Evolutionary conservation across 2,888 invertebrate species (phyloP), one percentile per base, ranked within the genome.

Genomic region (Lasioglossum malachurum): DNA sequence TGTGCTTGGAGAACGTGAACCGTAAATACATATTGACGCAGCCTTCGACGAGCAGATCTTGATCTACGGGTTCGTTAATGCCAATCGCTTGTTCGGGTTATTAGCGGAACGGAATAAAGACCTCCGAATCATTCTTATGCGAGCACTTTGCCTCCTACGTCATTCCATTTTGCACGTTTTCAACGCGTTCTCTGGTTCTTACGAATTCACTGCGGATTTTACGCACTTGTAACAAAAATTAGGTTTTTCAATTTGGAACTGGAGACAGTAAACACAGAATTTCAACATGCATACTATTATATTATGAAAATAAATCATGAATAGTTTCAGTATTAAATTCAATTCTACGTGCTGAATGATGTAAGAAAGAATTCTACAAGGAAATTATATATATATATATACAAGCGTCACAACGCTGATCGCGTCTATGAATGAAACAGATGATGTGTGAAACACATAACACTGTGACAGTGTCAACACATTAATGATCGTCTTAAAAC

Each of bases 61-160:
- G 80, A 84, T 80, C 83, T 75, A 69, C 35, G 78, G 44, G 64
- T 80, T 86, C 83, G 82, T 89, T 83, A 83, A 80, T 73, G 72
- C 75, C 85, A 83, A 87, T 89, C 67, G 69, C 75, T 38, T 19
- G 46, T 76, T 41, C 78, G 44, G 82, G 72, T 88, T 85, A 87
- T 88, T 87, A 87, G 64, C 27, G 31, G 31, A 31, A 64, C 64
- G 53, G 8, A 53, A 53, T 53, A 3, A 10, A n/a, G 10, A 53
- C n/a, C n/a, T 23, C 49, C 49, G 49, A 53, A 53, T 53, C 23
- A 53, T 53, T 53, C 53, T 53, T n/a, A n/a, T 10, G 53, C 53
- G 23, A 53, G 53, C 53, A 10, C 8, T 23, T 53, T 53, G 23
- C 53, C 23, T 53, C 53, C 53, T 10, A 23, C 23, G 23, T 10